These are phyloP conservation scores for Omphaloscelis lunosa DNA, from an alignment of 2,888 invertebrate species.

Conservation along the genomic window DNA sequence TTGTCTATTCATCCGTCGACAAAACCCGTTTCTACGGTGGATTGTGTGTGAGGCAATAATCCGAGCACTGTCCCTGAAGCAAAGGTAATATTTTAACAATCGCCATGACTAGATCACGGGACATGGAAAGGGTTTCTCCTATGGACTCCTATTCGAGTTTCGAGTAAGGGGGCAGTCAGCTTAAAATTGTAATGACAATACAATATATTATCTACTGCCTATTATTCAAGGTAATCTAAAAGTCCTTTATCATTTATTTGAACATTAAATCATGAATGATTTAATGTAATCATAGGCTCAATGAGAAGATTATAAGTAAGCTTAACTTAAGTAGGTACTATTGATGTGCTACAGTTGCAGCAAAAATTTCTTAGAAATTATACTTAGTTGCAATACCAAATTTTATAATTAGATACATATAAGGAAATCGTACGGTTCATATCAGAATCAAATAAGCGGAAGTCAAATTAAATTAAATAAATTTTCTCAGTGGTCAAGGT, in stretches of 20 bases:
- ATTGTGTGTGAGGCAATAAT: not conserved
- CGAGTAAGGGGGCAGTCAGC: not conserved
- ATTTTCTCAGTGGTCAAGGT: too few species aligned
- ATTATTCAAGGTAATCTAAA: conserved; percentile 2
- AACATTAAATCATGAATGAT: not conserved
- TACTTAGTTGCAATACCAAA: too few species aligned
- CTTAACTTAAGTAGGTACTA: too few species aligned
- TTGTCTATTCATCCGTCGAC: too few species aligned
- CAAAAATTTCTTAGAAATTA: too few species aligned
- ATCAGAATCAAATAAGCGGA: too few species aligned
- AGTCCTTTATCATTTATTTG: not conserved
- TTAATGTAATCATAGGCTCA: conserved; percentile 22
- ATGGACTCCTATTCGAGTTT: not conserved
- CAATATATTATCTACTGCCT: not conserved
- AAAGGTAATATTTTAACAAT: not conserved
- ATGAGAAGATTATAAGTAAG: not conserved
- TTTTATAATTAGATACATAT: too few species aligned
- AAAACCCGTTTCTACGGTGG: too few species aligned
- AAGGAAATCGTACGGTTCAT: too few species aligned
- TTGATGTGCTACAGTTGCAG: too few species aligned
- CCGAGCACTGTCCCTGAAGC: too few species aligned
- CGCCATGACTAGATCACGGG: not conserved
- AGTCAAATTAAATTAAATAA: too few species aligned
- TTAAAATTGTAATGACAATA: not conserved
- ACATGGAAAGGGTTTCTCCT: not conserved